A percentile compares a stretch with the other conserved stretches of the same genome.
Evolutionary conservation across 2,113 vertebrate genomes (phyloP).

Genomic region (Plecotus auritus): DNA sequence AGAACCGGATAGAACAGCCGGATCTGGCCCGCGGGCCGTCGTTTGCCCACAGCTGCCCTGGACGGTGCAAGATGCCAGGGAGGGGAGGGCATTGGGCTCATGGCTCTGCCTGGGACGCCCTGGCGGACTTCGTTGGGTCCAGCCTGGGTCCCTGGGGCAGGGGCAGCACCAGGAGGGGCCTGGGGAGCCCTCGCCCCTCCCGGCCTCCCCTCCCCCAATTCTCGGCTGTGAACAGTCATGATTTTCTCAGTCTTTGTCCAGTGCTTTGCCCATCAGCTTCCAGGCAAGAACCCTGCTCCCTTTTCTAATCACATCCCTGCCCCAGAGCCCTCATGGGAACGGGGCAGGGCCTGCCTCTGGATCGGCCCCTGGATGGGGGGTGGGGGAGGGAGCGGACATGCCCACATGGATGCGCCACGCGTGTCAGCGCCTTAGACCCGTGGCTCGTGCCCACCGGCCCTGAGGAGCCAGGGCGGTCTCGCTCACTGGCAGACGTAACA

Average conservation of each 20-base stretch:
- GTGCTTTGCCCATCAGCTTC: not conserved
- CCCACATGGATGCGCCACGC: no score
- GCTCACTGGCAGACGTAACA: not conserved
- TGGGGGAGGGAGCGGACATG: not conserved
- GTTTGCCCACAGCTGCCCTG: no score
- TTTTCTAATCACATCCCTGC: not conserved
- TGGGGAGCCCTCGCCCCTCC: not conserved
- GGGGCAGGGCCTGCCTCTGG: not conserved
- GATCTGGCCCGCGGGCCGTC: no score
- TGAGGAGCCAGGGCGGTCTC: accelerated
- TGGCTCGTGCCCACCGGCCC: not conserved
- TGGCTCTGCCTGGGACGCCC: not conserved
- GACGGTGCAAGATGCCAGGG: not conserved
- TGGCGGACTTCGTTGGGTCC: not conserved
- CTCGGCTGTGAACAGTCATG: not conserved
- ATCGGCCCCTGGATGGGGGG: no score
- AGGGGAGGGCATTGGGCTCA: not conserved
- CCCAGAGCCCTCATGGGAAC: not conserved
- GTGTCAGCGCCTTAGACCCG: no score
- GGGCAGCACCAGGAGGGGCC: not conserved
- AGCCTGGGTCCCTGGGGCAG: not conserved
- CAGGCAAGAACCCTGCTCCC: not conserved
- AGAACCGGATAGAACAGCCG: no score
- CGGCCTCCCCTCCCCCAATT: not conserved
- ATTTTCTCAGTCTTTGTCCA: not conserved